Base-by-base conservation (phyloP, 2,888 invertebrate species). In the Heterodera filipjevi region DNA sequence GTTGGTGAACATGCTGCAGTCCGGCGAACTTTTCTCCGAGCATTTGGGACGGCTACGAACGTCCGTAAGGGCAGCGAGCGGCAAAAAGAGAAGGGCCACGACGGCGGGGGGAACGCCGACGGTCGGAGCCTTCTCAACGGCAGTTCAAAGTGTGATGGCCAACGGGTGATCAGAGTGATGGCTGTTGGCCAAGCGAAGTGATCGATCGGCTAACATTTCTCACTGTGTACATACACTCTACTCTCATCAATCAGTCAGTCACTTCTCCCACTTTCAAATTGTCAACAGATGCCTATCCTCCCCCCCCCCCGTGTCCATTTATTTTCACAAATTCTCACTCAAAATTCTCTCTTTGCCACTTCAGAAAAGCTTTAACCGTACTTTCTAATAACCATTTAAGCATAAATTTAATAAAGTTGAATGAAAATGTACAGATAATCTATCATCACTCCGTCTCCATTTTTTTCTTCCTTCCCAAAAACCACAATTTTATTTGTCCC, bases 11-110 rank as follows among this genome's bases (percentile, higher is more conserved):
- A 89, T 87, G 27, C 84, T 89, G 10, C 88, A 88, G 77, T 84
- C 82, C n/a, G 89, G 89, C n/a, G 89, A 89, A 76, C 81, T 89
- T 33, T 89, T 89, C 84, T 85, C 85, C 35, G 89, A 89, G 66
- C 89, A 89, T 66, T 81, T 89, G 76, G 82, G 82, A 19, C 80
- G 89, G n/a, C 83, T 89, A 30, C 79, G 88, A 44, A 85, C 86
- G 3, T 89, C 89, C 19, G 86, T 88, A 81, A 80, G 85, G 16
- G 80, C 68, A 8, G 32, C 68, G 33, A 59, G 6, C n/a, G 27
- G 59, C 59, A 75, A 46, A 33, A 59, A 75, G 30, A 30, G n/a
- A 8, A 49, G 30, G 30, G 32, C 33, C 33, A 64, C 75, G 59
- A 32, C 75, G 46, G 68, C 53, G 53, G 53, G 44, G 30, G 35